These are phyloP conservation scores for Megaceryle alcyon DNA, from an alignment of 2,797 vertebrate genomes.

Conservation along the genomic window DNA sequence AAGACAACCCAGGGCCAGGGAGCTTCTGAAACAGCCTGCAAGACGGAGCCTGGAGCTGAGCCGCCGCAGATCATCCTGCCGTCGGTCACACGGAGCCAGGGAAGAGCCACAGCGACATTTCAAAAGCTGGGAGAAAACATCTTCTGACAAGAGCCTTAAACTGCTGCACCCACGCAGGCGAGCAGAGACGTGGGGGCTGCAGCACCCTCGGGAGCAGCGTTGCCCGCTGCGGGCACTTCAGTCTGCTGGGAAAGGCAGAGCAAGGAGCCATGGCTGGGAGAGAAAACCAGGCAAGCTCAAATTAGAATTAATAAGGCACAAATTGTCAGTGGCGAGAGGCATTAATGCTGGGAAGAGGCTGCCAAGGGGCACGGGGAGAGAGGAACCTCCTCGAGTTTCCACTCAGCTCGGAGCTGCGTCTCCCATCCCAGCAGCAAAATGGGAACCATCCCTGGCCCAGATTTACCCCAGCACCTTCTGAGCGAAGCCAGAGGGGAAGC, in stretches of 20 bases:
- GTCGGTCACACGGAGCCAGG: fast-evolving
- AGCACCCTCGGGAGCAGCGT: not conserved
- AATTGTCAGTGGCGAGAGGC: not conserved
- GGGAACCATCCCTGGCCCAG: not conserved
- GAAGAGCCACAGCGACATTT: not conserved
- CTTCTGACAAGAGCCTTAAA: slow-evolving; percentile 7
- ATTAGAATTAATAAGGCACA: slow-evolving; percentile 29
- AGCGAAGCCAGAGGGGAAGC: not conserved
- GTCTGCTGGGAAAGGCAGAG: not conserved
- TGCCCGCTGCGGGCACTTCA: not conserved
- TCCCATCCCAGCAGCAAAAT: not conserved
- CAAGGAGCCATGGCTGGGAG: not conserved
- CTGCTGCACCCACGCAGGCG: not conserved
- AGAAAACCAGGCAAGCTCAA: not conserved
- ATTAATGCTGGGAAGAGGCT: not conserved
- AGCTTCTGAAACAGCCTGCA: fast-evolving
- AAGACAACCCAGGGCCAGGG: not conserved
- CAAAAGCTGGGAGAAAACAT: not conserved
- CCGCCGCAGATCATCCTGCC: not conserved
- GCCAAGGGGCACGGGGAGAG: slow-evolving; percentile 1
- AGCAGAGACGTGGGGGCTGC: slow-evolving; percentile 8
- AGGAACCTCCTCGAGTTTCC: not conserved
- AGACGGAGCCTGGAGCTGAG: not conserved
- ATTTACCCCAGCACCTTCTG: not conserved
- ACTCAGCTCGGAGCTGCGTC: not conserved